Evolutionary conservation across 2,797 vertebrate species (phyloP), one percentile per base, ranked within the genome.

Genomic region (Tinamus major): DNA sequence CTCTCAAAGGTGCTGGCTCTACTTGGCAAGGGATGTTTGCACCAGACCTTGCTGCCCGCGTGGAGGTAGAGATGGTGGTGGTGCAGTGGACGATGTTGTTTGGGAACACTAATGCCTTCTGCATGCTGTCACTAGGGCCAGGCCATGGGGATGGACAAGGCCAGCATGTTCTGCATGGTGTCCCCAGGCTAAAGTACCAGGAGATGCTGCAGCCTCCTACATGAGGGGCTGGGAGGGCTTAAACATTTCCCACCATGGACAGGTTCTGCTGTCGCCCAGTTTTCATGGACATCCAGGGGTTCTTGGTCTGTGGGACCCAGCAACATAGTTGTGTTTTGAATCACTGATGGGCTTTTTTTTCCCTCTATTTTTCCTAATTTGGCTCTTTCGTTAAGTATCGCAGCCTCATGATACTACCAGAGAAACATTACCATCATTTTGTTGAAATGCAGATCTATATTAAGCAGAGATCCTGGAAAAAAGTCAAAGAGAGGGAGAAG

Each of bases 11-110:
- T 56, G 55, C 31, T n/a, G 29, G 10, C 31, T 56, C 55, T n/a
- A 11, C 31, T 56, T n/a, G 31, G 31, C 39, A 0, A 0, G 3
- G 53, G 13, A 86, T 4, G 0, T 3, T 67, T 53, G 55, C 41
- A 8, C 29, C 55, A 56, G 55, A n/a, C 55, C 55, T 56, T 19
- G 9, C 17, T 19, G 17, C 31, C 55, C 31, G 12, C 11, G 17
- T 0, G 0, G 33, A 10, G 62, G 21, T 3, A 31, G 58, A 86
- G 17, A 13, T n/a, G 51, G 4, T 42, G 71, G 24, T 24, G 63
- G 53, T 3, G 13, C 8, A 2, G 6, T 13, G 58, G 21, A 21
- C 48, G 64, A 31, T 26, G 10, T 44, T 44, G 49, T 6, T n/a
- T 42, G 21, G 46, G 46, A 17, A 51, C 48, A 49, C 48, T 49